These are phyloP conservation scores for Amphipyra berbera DNA, from an alignment of 2,888 invertebrate genomes.

Conservation along the genomic window DNA sequence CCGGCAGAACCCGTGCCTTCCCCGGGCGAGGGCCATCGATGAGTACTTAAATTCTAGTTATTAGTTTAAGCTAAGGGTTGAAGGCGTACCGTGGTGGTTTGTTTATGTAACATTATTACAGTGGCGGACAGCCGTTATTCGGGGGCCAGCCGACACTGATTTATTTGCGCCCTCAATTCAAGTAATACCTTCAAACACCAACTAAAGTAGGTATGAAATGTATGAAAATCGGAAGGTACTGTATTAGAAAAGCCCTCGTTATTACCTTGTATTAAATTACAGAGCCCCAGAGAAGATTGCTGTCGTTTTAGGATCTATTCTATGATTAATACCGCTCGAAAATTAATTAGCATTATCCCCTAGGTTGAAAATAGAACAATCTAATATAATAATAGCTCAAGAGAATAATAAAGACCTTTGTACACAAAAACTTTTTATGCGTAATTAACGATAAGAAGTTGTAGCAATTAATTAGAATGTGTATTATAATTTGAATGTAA, in stretches of 20 bases:
- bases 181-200: conserved; percentile 56
- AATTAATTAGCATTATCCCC: background rate
- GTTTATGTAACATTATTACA: conserved; percentile 35
- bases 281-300: conserved; percentile 7
- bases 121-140: conserved; percentile 18
- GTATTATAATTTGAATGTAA: too few species aligned
- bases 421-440: too few species aligned
- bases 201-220: conserved; percentile 33
- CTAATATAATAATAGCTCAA: too few species aligned
- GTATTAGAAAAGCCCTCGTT: conserved; percentile 29
- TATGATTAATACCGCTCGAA: conserved; percentile 13
- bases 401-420: too few species aligned
- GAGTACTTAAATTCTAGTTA: too few species aligned
- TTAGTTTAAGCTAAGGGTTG: conserved; percentile 9
- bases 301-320: conserved; percentile 16
- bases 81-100: conserved; percentile 7
- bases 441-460: too few species aligned
- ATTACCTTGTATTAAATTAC: conserved; percentile 48
- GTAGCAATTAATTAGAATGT: too few species aligned
- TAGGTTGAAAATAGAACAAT: too few species aligned
- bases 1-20: too few species aligned
- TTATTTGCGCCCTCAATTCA: conserved; percentile 61
- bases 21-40: too few species aligned
- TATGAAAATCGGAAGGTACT: conserved; percentile 10
- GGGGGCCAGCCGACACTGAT: conserved; percentile 53